Evolutionary conservation across 2,888 invertebrate species (phyloP).

Genomic region (Melolontha melolontha): DNA sequence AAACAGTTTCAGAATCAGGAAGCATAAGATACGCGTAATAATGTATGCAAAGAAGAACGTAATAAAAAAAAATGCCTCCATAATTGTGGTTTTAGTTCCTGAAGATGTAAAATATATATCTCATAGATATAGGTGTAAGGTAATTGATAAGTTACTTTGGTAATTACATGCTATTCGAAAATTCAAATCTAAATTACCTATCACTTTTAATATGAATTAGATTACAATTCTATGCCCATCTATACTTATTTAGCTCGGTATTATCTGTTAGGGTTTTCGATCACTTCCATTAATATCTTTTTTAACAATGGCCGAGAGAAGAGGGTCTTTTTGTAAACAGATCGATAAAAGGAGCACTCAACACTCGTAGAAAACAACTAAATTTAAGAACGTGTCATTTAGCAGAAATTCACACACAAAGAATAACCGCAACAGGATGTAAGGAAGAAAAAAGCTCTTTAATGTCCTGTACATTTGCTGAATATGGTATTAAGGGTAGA

Average conservation of each 20-base stretch:
- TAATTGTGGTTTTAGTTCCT: too few species aligned
- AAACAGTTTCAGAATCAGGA: too few species aligned
- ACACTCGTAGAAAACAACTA: conserved; percentile 36
- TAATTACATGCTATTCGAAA: too few species aligned
- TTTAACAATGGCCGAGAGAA: conserved; percentile 32
- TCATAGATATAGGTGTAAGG: too few species aligned
- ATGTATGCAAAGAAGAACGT: too few species aligned
- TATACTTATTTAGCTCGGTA: not conserved
- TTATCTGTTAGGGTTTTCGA: conserved; percentile 11
- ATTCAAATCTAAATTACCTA: too few species aligned
- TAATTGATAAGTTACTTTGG: too few species aligned
- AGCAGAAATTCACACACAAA: conserved; percentile 30
- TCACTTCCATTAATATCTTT: conserved; percentile 34
- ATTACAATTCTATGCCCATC: not conserved
- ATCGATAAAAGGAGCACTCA: conserved; percentile 38
- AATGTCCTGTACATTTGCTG: conserved; percentile 31
- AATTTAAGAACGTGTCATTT: conserved; percentile 39
- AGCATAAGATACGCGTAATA: too few species aligned
- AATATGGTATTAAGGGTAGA: conserved; percentile 30
- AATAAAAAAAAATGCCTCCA: too few species aligned
- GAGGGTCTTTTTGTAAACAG: conserved; percentile 39
- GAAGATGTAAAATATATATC: too few species aligned
- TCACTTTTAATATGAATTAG: too few species aligned
- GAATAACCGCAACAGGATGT: conserved; percentile 34
- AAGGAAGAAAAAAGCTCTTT: conserved; percentile 27